Evolutionary conservation across 2,888 invertebrate species (phyloP), one percentile per base, ranked within the genome.

Genomic region (Lycocerus yunnanus): DNA sequence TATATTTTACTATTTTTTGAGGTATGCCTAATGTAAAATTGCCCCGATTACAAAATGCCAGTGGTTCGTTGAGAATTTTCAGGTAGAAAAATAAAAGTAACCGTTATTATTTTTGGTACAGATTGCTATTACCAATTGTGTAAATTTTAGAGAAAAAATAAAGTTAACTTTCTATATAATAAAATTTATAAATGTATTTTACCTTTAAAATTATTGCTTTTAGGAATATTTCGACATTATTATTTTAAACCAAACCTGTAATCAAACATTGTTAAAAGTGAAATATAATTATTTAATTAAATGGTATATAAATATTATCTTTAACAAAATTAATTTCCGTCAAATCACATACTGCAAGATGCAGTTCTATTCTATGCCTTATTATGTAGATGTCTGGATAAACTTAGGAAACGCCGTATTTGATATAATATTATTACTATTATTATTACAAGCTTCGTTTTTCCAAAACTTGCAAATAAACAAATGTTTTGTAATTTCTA

Each of bases 21-120:
- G n/a, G 43, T 5, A 43, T 43, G 13, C 27, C 43, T 43, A 43
- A 43, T 6, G 43, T 43, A 43, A 61, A 73, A 73, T 66, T 73
- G 70, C 61, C 24, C 70, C 67, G 67, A 70, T 73, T 73, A 70
- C 73, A 66, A 73, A 73, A 73, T 73, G 70, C 69, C 73, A 67
- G 61, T 69, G 73, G 67, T 73, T 73, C 66, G 69, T 70, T 67
- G 58, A 67, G 67, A 59, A 65, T 70, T 59, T 43, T 63, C 73
- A 73, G 73, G 73, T 73, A 73, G 73, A 73, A 73, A 73, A 72
- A 43, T 68, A 63, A 27, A 59, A 43, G 68, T 68, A 67, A 63
- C 58, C 68, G 63, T 72, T 72, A 72, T 63, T 63, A 63, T 16
- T 16, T 66, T 66, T 66, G 68, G 43, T 43, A 27, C 72, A 67